phyloP scores from a whole-genome alignment of 2,113 vertebrate species.

The Struthidea cinerea region DNA sequence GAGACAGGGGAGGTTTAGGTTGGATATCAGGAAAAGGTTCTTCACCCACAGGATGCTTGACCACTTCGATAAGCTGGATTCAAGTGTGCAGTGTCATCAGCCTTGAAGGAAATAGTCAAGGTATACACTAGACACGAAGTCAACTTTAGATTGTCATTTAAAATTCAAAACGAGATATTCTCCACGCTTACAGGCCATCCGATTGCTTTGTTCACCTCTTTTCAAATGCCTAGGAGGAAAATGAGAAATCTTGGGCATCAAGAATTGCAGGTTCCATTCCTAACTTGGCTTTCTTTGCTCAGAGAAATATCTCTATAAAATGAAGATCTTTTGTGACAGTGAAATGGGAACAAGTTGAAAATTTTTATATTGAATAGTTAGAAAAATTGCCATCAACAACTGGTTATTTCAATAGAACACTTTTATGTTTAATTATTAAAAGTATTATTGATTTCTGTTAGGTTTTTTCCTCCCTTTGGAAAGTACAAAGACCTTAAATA shows the following conservation, averaged over 20 bases:
- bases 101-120: neutral
- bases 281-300: neutral
- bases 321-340: neutral
- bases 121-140: neutral
- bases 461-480: neutral
- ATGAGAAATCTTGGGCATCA: neutral
- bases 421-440: conserved; percentile 41
- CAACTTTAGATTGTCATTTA: neutral
- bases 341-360: neutral
- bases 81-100: neutral
- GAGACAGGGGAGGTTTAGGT: no score
- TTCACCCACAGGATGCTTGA: neutral
- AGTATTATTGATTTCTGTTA: conserved; percentile 58
- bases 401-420: conserved; percentile 24
- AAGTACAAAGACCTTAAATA: conserved; percentile 65
- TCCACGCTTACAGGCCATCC: neutral
- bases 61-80: neutral
- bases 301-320: neutral
- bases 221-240: neutral
- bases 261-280: neutral
- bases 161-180: neutral
- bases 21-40: neutral
- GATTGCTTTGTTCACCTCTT: neutral
- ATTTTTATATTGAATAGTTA: conserved; percentile 14
- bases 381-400: conserved; percentile 47